These are phyloP conservation scores for Apaloderma vittatum DNA, from an alignment of 2,113 vertebrate species.

Conservation along the genomic window DNA sequence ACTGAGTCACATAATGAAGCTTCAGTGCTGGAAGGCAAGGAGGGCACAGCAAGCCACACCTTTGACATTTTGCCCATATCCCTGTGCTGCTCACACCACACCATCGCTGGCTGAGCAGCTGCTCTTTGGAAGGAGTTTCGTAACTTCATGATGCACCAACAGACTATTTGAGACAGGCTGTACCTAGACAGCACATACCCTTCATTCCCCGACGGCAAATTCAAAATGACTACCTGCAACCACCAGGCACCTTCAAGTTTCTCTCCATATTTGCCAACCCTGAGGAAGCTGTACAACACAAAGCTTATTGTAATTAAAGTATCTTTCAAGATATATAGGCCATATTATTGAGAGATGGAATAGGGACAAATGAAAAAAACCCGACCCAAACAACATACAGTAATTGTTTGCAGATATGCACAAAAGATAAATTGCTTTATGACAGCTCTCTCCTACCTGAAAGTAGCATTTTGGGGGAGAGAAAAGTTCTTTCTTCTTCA, in stretches of 20 bases:
- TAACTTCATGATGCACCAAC: not conserved
- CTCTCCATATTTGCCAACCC: not conserved
- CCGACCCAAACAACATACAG: not conserved
- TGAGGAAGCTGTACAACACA: not conserved
- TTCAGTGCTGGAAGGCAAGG: slow-evolving; percentile 31
- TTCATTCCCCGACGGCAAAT: not conserved
- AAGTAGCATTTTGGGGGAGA: not conserved
- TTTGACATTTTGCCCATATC: slow-evolving; percentile 20
- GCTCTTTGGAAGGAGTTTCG: not conserved
- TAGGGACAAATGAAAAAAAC: not conserved
- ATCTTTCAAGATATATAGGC: slow-evolving; percentile 14
- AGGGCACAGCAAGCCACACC: slow-evolving; percentile 39
- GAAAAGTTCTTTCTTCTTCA: slow-evolving; percentile 27
- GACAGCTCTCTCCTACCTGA: not conserved
- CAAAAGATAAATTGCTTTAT: not conserved
- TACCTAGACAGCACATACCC: not conserved
- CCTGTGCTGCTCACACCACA: not conserved
- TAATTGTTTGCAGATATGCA: slow-evolving; percentile 12
- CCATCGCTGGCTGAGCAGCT: not conserved
- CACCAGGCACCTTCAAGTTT: not conserved
- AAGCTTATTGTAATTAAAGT: not conserved
- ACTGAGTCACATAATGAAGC: slow-evolving; percentile 38
- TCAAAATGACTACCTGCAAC: not conserved
- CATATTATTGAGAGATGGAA: slow-evolving; percentile 31
- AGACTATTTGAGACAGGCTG: not conserved